Percentiles rank a stretch among this genome's conserved stretches.
Evolutionary conservation across 2,888 invertebrate genomes (phyloP).

Genomic region (Drymonia ruficornis): DNA sequence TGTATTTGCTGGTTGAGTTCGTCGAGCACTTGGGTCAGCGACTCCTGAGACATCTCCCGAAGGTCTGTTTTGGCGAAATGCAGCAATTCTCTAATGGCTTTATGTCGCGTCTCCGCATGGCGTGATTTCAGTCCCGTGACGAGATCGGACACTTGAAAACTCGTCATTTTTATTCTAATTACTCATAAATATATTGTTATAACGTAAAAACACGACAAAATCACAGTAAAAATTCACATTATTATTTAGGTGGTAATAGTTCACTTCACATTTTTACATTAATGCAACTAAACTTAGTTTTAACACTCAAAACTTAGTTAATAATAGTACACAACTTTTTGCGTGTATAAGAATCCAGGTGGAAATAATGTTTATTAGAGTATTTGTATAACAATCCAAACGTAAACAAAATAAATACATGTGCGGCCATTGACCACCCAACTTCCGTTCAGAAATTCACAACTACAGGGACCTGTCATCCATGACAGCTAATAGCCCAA

Average conservation of each 20-base stretch:
- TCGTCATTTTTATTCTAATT: slow-evolving; percentile 47
- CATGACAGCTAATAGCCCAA: no score
- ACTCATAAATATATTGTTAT: neutral
- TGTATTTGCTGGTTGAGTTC: slow-evolving; percentile 98
- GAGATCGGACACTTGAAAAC: slow-evolving; percentile 88
- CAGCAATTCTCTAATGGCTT: slow-evolving; percentile 94
- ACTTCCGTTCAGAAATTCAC: slow-evolving; percentile 26
- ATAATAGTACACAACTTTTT: neutral
- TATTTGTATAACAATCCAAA: slow-evolving; percentile 39
- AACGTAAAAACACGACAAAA: neutral
- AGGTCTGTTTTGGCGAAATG: slow-evolving; percentile 95
- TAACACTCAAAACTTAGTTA: slow-evolving; percentile 4
- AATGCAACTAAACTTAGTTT: slow-evolving; percentile 8
- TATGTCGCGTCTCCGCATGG: slow-evolving; percentile 92
- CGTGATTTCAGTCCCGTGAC: slow-evolving; percentile 95
- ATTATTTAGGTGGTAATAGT: slow-evolving; percentile 16
- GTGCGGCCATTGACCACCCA: slow-evolving; percentile 57
- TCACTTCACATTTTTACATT: slow-evolving; percentile 23
- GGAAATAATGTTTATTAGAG: neutral
- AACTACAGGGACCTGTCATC: no score
- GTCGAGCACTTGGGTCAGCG: slow-evolving; percentile 93
- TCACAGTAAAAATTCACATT: slow-evolving; percentile 33
- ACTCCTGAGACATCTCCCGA: slow-evolving; percentile 94
- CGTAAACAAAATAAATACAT: slow-evolving; percentile 59
- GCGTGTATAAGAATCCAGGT: neutral